A percentile compares a stretch with the other conserved stretches of the same genome.
phyloP scores from a whole-genome alignment of 2,113 vertebrate species.

The Nestor notabilis region DNA sequence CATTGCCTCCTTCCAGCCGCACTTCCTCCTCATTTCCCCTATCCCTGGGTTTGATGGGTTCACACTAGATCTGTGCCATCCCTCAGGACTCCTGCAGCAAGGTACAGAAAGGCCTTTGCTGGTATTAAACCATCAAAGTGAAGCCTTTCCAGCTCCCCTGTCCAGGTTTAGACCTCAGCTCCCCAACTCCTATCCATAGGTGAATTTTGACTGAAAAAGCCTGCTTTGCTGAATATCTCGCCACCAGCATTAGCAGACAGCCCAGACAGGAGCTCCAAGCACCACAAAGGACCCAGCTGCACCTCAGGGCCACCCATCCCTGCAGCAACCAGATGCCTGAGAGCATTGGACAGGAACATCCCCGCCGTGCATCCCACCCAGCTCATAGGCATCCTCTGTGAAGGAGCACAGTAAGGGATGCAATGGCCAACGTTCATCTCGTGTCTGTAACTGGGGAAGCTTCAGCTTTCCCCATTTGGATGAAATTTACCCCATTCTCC shows the following conservation, averaged over 20 bases:
- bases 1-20: neutral
- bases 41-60: neutral
- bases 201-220: neutral
- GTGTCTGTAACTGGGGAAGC: accelerated
- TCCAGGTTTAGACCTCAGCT: neutral
- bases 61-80: neutral
- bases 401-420: neutral
- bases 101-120: neutral
- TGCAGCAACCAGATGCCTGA: accelerated
- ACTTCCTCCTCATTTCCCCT: neutral
- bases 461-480: neutral
- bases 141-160: neutral
- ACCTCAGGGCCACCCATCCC: neutral
- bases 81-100: neutral
- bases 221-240: accelerated
- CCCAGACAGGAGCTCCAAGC: accelerated
- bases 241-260: neutral
- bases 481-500: neutral
- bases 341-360: neutral
- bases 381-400: neutral
- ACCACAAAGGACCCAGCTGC: neutral
- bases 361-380: neutral
- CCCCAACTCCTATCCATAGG: neutral
- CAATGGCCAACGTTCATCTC: accelerated
- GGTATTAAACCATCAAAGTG: neutral